Evolutionary conservation across 1,140 invertebrate genomes (phyloP), one percentile per base, ranked within the genome.

Genomic region (Prorops nasuta): DNA sequence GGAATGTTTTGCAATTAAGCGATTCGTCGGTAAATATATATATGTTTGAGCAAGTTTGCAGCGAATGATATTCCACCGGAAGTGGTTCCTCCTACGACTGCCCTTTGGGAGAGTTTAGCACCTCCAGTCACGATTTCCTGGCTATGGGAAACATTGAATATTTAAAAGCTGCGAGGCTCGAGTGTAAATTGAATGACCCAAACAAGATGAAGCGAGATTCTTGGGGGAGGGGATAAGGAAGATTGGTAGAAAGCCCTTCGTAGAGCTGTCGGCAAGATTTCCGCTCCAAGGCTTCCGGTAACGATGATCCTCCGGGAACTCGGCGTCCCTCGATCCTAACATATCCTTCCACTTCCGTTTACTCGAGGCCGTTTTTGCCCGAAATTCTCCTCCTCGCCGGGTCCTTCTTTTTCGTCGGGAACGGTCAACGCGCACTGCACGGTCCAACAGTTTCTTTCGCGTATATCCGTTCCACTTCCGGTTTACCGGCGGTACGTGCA

Each of bases 301-400:
- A 64, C 46, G 57, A 63, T 60, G 60, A 63, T 66, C 62, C 44
- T 40, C 52, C 42, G 17, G 52, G n/a, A 37, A 55, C 51, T 39
- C 14, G 3, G 10, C 51, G 37, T 53, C 49, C 34, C 42, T 47
- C 40, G 22, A 38, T 46, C 16, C 20, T 36, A 31, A 19, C 20
- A 19, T 37, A 17, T 20, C 3, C n/a, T 36, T 12, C 20, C 2
- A 1, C 10, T 20, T 14, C 16, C 12, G 17, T 20, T 21, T 31
- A 38, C 31, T 41, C 34, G 4, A 14, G 20, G 21, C 19, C 19
- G 4, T 12, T 9, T 37, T 16, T 19, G 19, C 16, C 22, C 14
- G 10, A 12, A 3, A n/a, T 17, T 32, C 47, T 1, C 12, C 14
- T 16, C 36, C n/a, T 21, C 24, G 38, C 34, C 46, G 28, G 7